Evolutionary conservation across 2,888 invertebrate species (phyloP), one percentile per base, ranked within the genome.

Genomic region (Drosophila engyochracea): DNA sequence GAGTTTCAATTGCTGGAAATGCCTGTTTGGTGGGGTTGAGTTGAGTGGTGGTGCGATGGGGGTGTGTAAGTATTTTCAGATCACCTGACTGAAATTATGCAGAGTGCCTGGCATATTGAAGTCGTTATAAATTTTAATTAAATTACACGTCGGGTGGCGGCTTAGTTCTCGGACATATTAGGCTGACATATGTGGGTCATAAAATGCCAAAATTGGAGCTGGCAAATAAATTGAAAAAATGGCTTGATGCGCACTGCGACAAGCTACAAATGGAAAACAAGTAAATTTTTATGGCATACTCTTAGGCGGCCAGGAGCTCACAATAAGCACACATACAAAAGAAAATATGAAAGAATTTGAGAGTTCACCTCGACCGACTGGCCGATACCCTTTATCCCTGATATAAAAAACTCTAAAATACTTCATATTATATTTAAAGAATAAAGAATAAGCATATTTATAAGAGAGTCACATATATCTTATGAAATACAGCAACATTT

Each of bases 201-300:
- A 79, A 79, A 81, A 79, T 53, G 54, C 25, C 51, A 62, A 75
- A 74, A 62, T 47, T 51, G 57, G 14, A 66, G 60, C 63, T 66
- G 58, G 63, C 64, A 61, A 60, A 62, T 66, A 75, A 70, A 79
- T 69, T 75, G 75, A 71, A 47, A 81, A 81, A 74, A 68, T 61
- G 59, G 39, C 41, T 70, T 60, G 57, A 66, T 74, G 81, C 84
- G 84, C 82, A 83, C 51, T 81, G 82, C 82, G 83, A 70, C 78
- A 83, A 62, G 60, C 76, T 64, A 60, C 70, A 74, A 79, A 76
- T 79, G 83, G 79, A 70, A 83, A 77, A 79, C 72, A 70, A 84
- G 74, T 84, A 69, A 73, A 80, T 74, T 83, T 83, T 83, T 78
- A 84, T 85, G 72, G 76, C 74, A 72, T 72, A 72, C 84, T 71